Evolutionary conservation across 2,797 vertebrate species (phyloP), one percentile per base, ranked within the genome.

Genomic region (Sebastes ruberrimus): DNA sequence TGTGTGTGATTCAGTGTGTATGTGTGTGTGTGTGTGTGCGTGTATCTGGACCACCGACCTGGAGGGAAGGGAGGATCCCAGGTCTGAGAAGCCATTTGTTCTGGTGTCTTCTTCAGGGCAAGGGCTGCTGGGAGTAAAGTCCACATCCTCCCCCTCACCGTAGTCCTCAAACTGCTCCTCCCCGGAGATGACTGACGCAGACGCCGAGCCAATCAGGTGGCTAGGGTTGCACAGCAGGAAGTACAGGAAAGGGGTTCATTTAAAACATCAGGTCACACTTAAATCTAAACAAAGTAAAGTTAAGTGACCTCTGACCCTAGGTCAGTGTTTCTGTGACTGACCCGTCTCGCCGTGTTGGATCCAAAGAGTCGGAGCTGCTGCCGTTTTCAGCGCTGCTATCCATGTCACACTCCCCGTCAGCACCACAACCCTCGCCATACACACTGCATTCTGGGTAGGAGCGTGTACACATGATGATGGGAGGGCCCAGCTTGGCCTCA

Each of bases 111-210:
- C 97, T 7, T 97, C 97, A 0, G 96, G 97, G 64, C 97, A 97
- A 18, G 97, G 97, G 88, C 97, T 98, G 95, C 97, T 96, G 86
- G 98, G 97, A 82, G 94, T 96, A 82, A 96, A 98, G 79, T 99
- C 98, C 77, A 95, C 96, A 10, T 99, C 98, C 13, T 98, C 97
- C 3, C 96, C 97, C 88, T 98, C 98, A 16, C 98, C 98, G 1
- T 99, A 99, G 93, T 99, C 98, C 94, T 99, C 98, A 86, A 99
- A 99, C 92, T 99, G 98, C 83, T 99, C 98, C 94, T 99, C 98
- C 11, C 90, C 78, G 0, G 88, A 88, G 81, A 92, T 81, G 68
- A 90, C 63, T 0, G 90, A 83, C 0, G 85, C 78, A 60, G 88
- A 86, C 0, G 69, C 83, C 0, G 87, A 88, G 71, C 83, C 81